Base-by-base conservation (phyloP, 1,140 invertebrate genomes). In the Apis florea region DNA sequence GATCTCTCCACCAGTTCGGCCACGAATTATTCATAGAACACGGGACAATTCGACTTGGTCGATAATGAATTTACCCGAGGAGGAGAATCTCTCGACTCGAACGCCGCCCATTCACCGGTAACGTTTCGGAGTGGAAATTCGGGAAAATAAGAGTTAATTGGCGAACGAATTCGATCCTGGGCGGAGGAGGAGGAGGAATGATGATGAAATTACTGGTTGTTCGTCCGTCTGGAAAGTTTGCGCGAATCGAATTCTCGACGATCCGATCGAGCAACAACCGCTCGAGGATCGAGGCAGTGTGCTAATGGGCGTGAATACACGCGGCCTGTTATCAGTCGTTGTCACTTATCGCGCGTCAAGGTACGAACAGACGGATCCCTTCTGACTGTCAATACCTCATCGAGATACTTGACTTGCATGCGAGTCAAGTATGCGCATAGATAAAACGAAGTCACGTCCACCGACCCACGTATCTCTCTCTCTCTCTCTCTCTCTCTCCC, bases 21-120 rank as follows among this genome's bases (percentile, higher is more conserved):
- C n/a, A n/a, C n/a, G n/a, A 83, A 88, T 88, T 88, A 88, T 88
- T 85, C 83, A 88, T 49, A 40, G 80, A 64, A n/a, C n/a, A n/a
- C n/a, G 53, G 59, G 47, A 73, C 77, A 78, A 79, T 77, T 80
- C 73, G 21, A 51, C 47, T 59, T 31, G 13, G 53, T 19, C 26
- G 53, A 40, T 40, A 6, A 40, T 40, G 31, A 40, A 40, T 40
- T 6, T 40, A 6, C 4, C 31, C 31, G 31, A 31, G 31, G 31
- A 4, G 4, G n/a, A n/a, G n/a, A n/a, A n/a, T n/a, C n/a, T 31
- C 31, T 31, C 31, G 31, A 31, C 31, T 40, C 31, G 2, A 31
- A 31, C 31, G 31, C 6, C 31, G 6, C 31, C 31, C 31, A 0
- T 40, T 40, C 31, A 6, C 31, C 6, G 6, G 6, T 40, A 40